Evolutionary conservation across 2,888 invertebrate genomes (phyloP), one percentile per base, ranked within the genome.

Genomic region (Xestia xanthographa): DNA sequence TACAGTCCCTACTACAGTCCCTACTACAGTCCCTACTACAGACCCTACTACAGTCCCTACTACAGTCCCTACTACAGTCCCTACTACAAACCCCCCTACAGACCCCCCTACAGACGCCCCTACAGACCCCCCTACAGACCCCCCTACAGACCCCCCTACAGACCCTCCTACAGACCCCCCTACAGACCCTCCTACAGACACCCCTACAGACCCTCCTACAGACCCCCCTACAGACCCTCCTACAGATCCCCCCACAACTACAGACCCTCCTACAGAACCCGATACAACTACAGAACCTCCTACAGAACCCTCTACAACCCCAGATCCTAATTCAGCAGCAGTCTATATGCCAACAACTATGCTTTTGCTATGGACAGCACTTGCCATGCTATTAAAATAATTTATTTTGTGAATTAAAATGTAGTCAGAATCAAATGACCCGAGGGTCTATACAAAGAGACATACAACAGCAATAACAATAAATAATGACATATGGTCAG

Each of bases 381-480:
- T 94, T 0, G 88, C 92, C 50, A 66, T 94, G 65, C 79, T 94
- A 71, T 67, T 93, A 34, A 91, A 90, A 80, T 94, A 90, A 85
- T 53, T 14, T 66, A 1, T 12, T 48, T 45, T n/a, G 43, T 43
- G 14, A 45, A 56, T n/a, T 17, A 26, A 20, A 34, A 53, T 50
- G 26, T 26, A 14, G 20, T 20, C 4, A 58, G 20, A 58, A 29
- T 29, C 58, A 58, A 58, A 17, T 58, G 29, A 58, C 1, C 20
- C 20, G 20, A 20, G 29, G 58, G 29, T 26, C n/a, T 56, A 14
- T 5, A 56, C 8, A 56, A 26, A 56, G 14, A n/a, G 6, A 58
- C 56, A 29, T 29, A 14, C 2, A 17, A 58, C 17, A 29, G 8
- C 17, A 58, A 29, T 29, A 22, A 38, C 6, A n/a, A 38, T 22